Percentiles rank a stretch among this genome's conserved stretches.
phyloP scores from a whole-genome alignment of 2,888 invertebrate genomes.

The Philereme vetulata region DNA sequence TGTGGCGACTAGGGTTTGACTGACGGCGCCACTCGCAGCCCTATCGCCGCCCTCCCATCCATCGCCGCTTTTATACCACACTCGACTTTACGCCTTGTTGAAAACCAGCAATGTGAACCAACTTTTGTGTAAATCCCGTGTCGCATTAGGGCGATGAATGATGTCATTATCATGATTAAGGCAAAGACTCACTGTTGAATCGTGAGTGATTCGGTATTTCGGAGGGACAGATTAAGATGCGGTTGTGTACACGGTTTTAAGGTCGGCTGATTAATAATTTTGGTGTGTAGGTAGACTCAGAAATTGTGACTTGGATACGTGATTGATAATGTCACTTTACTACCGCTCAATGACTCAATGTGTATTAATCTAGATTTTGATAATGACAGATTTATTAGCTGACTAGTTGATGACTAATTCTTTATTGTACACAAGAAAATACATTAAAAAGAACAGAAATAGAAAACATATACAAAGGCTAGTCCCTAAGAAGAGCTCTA shows the following conservation, averaged over 20 bases:
- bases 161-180: slow-evolving; percentile 77
- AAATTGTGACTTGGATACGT: no score
- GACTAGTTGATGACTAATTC: no score
- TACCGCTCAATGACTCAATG: no score
- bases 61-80: slow-evolving; percentile 42
- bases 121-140: slow-evolving; percentile 25
- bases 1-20: slow-evolving; percentile 67
- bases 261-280: slow-evolving; percentile 38
- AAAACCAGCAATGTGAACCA: slow-evolving; percentile 44
- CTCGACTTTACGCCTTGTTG: background rate
- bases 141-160: slow-evolving; percentile 71
- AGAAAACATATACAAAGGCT: no score
- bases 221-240: slow-evolving; percentile 58
- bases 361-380: no score
- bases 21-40: slow-evolving; percentile 53
- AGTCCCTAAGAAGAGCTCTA: no score
- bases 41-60: slow-evolving; percentile 38
- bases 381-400: no score
- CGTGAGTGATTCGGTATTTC: slow-evolving; percentile 75
- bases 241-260: slow-evolving; percentile 43
- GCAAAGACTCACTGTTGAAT: slow-evolving; percentile 72
- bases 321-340: no score
- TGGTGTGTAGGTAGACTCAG: slow-evolving; percentile 23
- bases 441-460: no score
- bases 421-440: no score